Evolutionary conservation across 2,113 vertebrate genomes (phyloP).

Genomic region (Nymphicus hollandicus): DNA sequence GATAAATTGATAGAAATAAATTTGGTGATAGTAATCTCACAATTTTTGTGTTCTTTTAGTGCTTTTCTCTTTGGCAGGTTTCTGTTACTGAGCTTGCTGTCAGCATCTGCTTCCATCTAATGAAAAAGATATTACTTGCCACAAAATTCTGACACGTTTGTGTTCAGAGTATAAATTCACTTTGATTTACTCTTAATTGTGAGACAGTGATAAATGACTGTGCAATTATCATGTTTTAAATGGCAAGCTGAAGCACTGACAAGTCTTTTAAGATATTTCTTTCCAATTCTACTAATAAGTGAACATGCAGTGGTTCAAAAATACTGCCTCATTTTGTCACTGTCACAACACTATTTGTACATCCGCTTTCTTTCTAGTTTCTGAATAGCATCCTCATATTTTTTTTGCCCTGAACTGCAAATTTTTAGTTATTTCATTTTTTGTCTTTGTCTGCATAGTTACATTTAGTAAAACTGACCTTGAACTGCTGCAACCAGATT

Average conservation of each 20-base stretch:
- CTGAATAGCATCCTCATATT: neutral
- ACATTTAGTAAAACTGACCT: neutral
- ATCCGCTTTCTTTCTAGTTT: neutral
- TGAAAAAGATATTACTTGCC: conserved; percentile 19
- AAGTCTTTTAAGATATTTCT: conserved; percentile 17
- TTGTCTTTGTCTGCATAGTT: neutral
- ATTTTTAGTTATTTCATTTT: neutral
- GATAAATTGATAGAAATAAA: neutral
- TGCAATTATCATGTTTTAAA: conserved; percentile 32
- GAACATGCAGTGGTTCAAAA: neutral
- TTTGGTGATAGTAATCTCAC: neutral
- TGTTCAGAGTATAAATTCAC: conserved; percentile 10
- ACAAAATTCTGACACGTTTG: neutral
- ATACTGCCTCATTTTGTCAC: conserved; percentile 1
- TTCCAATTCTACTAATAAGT: neutral
- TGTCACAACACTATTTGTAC: neutral
- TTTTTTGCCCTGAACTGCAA: neutral
- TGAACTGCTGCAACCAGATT: neutral
- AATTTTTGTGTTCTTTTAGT: neutral
- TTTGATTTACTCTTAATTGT: conserved; percentile 32
- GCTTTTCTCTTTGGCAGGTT: neutral
- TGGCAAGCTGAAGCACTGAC: conserved; percentile 7
- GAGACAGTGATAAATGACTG: conserved; percentile 35
- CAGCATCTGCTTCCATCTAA: neutral
- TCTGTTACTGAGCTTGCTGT: neutral